Conservation (phyloP, 1,140 invertebrate genomes). For the Drosophila tsacasi region DNA sequence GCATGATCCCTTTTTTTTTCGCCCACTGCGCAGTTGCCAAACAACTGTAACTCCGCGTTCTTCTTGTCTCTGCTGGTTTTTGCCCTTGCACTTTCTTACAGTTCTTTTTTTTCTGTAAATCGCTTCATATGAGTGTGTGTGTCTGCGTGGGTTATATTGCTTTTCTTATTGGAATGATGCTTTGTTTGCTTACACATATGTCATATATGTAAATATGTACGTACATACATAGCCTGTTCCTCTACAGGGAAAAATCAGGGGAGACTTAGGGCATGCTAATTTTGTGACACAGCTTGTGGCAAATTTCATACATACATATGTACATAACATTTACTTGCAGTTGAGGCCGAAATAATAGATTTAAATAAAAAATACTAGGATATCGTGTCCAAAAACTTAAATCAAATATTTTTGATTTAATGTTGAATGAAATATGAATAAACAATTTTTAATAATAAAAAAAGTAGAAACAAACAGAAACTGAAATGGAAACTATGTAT, state of each 20-base stretch:
- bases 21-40: slow-evolving; percentile 15
- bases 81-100: slow-evolving; percentile 14
- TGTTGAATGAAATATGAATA: too few relatives aligned
- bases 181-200: slow-evolving; percentile 3
- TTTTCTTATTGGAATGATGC: slow-evolving; percentile 10
- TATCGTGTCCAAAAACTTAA: not conserved
- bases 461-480: too few relatives aligned
- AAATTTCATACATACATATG: not conserved
- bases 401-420: too few relatives aligned
- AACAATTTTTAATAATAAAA: too few relatives aligned
- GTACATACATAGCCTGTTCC: not conserved
- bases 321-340: not conserved
- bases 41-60: not conserved
- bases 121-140: not conserved
- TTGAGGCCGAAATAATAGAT: too few relatives aligned
- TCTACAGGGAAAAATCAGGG: not conserved
- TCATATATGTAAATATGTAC: not conserved
- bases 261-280: not conserved
- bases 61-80: slow-evolving; percentile 12
- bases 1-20: slow-evolving; percentile 13
- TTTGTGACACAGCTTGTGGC: not conserved
- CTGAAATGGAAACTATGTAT: too few relatives aligned
- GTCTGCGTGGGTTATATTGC: slow-evolving; percentile 10
- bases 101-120: slow-evolving; percentile 12
- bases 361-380: not conserved